Conservation (phyloP, 2,797 vertebrate genomes). For the Carapus acus region DNA sequence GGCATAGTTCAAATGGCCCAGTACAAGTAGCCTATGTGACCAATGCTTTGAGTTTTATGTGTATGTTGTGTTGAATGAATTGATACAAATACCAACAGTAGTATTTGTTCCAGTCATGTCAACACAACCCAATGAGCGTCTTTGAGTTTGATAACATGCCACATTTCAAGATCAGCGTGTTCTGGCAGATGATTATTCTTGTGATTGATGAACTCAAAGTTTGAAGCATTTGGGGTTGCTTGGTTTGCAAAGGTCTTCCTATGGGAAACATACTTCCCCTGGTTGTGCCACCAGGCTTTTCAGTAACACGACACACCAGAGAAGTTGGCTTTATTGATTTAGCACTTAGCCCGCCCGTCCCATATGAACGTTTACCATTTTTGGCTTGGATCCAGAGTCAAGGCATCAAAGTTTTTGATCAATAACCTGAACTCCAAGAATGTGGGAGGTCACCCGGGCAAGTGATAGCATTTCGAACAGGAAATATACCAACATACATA, state of each 20-base stretch:
- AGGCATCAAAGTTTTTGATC: slow-evolving; percentile 73
- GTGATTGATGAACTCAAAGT: slow-evolving; percentile 59
- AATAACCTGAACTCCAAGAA: slow-evolving; percentile 69
- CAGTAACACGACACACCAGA: slow-evolving; percentile 73
- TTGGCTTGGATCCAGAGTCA: slow-evolving; percentile 60
- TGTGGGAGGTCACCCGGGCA: slow-evolving; percentile 28
- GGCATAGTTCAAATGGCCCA: too few relatives aligned
- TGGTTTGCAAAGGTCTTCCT: slow-evolving; percentile 72
- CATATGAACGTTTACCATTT: slow-evolving; percentile 76
- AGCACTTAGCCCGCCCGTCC: slow-evolving; percentile 77
- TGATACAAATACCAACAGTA: slow-evolving; percentile 1
- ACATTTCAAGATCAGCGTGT: too few relatives aligned
- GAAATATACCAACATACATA: slow-evolving; percentile 35
- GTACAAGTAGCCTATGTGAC: too few relatives aligned
- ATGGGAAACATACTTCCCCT: slow-evolving; percentile 68
- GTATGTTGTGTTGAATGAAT: too few relatives aligned
- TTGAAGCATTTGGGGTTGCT: slow-evolving; percentile 50
- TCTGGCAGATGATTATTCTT: slow-evolving; percentile 67
- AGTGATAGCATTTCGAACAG: slow-evolving; percentile 30
- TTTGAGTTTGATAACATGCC: too few relatives aligned
- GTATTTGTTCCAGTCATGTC: slow-evolving; percentile 24
- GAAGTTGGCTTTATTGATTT: slow-evolving; percentile 74
- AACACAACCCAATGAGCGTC: slow-evolving; percentile 33
- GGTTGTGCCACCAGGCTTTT: slow-evolving; percentile 65
- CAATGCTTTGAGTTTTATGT: too few relatives aligned